Evolutionary conservation across 2,113 vertebrate genomes (phyloP), one percentile per base, ranked within the genome.

Genomic region (Thunnus thynnus): DNA sequence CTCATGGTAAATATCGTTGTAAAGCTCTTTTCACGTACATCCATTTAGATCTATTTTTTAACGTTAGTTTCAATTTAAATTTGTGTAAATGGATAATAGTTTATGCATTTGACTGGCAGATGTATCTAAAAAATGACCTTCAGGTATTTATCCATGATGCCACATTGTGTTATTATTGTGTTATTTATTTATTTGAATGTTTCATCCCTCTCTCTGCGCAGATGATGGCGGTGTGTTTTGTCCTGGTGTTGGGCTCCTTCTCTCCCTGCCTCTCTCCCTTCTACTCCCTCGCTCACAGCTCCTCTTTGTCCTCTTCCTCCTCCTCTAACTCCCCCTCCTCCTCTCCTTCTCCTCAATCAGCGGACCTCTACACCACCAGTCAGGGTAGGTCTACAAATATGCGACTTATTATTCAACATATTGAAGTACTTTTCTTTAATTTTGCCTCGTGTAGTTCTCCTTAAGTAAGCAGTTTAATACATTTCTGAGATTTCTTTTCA

Each of bases 211-310:
- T 83, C 47, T 86, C 47, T 71, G 47, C 77, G 60, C 95, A 99
- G 98, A 97, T 99, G 93, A 95, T 98, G 93, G 97, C 94, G 72
- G 82, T 99, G 93, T 99, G 98, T 91, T 99, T 99, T 0, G 94
- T 99, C 80, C 95, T 99, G 93, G 97, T 99, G 91, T 95, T 99
- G 93, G 98, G 98, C 88, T 97, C 97, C 85, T 93, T 99, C 47
- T 95, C 97, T 87, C 97, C 98, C 66, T 98, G 97, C 94, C 94
- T 98, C 88, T 96, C 98, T 1, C 96, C 97, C 86, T 96, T 99
- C 91, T 98, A 97, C 86, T 93, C 96, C 70, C 61, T 95, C 88
- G 27, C 69, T 55, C 87, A 89, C 32, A 18, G 80, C 56, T 73
- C 89, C 36, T 84, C 85, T 66, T 76, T 86, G 85, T 84, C 86